Percentiles rank a stretch among this genome's conserved stretches.
Evolutionary conservation across 1,140 invertebrate species (phyloP).

Genomic region (Neocloeon triangulifer): DNA sequence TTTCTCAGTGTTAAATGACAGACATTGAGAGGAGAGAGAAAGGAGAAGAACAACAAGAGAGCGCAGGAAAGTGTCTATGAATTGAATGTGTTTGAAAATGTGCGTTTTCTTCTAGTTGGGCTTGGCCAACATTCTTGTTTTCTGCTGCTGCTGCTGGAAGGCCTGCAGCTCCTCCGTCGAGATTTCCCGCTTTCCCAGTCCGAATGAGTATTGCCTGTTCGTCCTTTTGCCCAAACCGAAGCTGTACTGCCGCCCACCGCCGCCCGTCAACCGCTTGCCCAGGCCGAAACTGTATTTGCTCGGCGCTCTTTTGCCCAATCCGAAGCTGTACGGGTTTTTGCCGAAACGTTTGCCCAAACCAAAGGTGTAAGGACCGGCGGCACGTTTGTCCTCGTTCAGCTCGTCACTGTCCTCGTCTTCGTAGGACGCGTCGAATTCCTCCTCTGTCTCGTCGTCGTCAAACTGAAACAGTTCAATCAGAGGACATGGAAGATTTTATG

Average conservation of each 20-base stretch:
- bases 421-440: conserved; percentile 4
- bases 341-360: background rate
- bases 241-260: conserved; percentile 7
- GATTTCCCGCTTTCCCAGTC: conserved; percentile 10
- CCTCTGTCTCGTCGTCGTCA: conserved; percentile 5
- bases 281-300: conserved; percentile 21
- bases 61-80: background rate
- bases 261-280: conserved; percentile 21
- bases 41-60: no score
- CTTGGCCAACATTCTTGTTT: conserved; percentile 18
- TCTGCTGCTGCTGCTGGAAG: conserved; percentile 11
- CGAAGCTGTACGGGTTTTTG: conserved; percentile 8
- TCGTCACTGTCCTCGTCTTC: background rate
- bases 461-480: no score
- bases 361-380: background rate
- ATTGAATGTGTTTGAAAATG: no score
- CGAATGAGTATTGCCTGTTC: background rate
- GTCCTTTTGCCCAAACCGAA: conserved; percentile 10
- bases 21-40: background rate
- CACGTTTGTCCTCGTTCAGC: no score
- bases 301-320: conserved; percentile 8
- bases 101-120: no score
- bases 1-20: no score
- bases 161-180: conserved; percentile 2
- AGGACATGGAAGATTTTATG: no score